These are phyloP conservation scores for Trichopoda pennipes DNA, from an alignment of 2,888 invertebrate genomes.

Conservation along the genomic window DNA sequence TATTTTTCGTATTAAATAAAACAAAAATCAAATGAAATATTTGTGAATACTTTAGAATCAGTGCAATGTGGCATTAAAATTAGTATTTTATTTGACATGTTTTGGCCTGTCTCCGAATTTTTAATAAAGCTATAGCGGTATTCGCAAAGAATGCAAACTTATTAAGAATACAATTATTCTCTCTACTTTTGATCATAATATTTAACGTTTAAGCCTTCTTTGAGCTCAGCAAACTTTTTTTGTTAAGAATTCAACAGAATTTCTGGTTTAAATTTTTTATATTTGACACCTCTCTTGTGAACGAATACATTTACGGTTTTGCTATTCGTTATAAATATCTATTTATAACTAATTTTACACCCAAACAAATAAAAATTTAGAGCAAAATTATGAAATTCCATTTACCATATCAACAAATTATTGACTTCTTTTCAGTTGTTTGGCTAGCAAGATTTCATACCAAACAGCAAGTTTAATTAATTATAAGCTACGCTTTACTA, in stretches of 20 bases:
- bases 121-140: neutral
- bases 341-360: slow-evolving; percentile 44
- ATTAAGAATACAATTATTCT: too few relatives aligned
- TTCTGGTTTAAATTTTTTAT: neutral
- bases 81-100: slow-evolving; percentile 38
- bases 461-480: slow-evolving; percentile 62
- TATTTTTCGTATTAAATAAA: slow-evolving; percentile 51
- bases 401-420: slow-evolving; percentile 55
- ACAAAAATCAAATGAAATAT: slow-evolving; percentile 28
- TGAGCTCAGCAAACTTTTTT: too few relatives aligned
- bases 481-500: slow-evolving; percentile 64
- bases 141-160: neutral
- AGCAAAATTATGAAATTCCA: slow-evolving; percentile 44
- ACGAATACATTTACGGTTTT: slow-evolving; percentile 12
- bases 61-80: slow-evolving; percentile 59
- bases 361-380: slow-evolving; percentile 7
- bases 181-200: too few relatives aligned
- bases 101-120: neutral
- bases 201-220: too few relatives aligned
- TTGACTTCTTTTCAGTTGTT: slow-evolving; percentile 32
- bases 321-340: slow-evolving; percentile 3
- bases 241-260: neutral
- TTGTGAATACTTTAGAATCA: slow-evolving; percentile 48
- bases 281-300: neutral
- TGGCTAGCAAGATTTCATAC: slow-evolving; percentile 43